Base-by-base conservation (phyloP, 2,113 vertebrate species). In the Ariopsis seemanni region DNA sequence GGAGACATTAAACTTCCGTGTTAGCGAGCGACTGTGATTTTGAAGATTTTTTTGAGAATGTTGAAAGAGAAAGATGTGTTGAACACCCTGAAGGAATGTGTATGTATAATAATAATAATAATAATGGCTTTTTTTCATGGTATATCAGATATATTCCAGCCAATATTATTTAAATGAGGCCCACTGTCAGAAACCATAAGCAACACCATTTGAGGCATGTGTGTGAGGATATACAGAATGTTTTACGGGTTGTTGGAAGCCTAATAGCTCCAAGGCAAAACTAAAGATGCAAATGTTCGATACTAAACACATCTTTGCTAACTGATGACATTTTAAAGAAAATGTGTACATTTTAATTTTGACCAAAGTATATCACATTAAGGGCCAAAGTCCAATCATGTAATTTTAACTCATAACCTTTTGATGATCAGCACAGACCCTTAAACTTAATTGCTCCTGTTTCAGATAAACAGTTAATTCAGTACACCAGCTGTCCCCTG, bases 401-500 rank as follows among this genome's bases (percentile, higher is more conserved):
- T 7, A 42, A 48, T 72, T 75, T 52, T 12, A 50, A 14, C 48
- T 75, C 5, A 10, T 75, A 52, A 77, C 10, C 20, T 77, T 53
- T 5, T 52, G 42, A 20, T 58, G 52, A 34, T 60, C 9, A 20
- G 55, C 7, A 20, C 10, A 34, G 55, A 34, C 9, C 55, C 17
- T 34, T 60, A 1, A 22, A 14, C 9, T 0, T 48, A 65, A 34
- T 57, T 25, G 52, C 20, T 84, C 18, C 18, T 27, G 25, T 86
- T 4, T 62, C 85, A 97, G 98, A 97, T 85, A 98, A 98, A 87
- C 98, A 97, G 90, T 93, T 99, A 91, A 96, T 99, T 92, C 98
- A 99, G 92, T 99, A 98, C 90, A 99, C 97, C 1, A 94, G 96
- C 0, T 98, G 96, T 89, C 97, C 98, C 63, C 95, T 99, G 88